Conservation (phyloP, 2,888 invertebrate species). For the Mechanitis mazaeus region DNA sequence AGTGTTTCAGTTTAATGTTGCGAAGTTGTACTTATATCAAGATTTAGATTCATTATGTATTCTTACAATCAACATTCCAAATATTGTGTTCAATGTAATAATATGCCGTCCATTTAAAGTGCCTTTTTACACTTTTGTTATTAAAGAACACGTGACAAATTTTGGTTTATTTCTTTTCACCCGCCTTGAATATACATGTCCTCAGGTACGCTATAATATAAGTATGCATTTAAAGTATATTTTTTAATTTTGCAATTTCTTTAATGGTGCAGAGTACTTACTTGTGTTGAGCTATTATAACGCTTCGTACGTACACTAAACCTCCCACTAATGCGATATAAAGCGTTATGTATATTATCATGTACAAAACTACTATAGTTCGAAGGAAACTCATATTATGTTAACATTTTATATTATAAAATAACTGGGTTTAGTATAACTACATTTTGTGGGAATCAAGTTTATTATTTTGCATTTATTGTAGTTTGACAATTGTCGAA, state of each 20-base stretch:
- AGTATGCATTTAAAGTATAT: constrained; percentile 2
- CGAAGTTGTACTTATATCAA: background rate
- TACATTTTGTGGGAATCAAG: background rate
- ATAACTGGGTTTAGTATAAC: no score
- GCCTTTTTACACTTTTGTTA: constrained; percentile 33
- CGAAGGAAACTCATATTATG: constrained; percentile 53
- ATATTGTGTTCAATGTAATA: constrained; percentile 8
- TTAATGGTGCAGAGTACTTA: constrained; percentile 35
- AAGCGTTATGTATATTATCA: constrained; percentile 48
- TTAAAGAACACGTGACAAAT: constrained; percentile 24
- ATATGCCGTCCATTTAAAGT: constrained; percentile 38
- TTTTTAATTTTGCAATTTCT: background rate
- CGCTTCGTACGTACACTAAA: constrained; percentile 54
- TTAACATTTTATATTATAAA: background rate
- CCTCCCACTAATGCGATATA: constrained; percentile 57
- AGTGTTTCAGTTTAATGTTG: no score
- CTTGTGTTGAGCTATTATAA: constrained; percentile 40
- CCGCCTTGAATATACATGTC: constrained; percentile 25
- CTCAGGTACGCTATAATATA: constrained; percentile 37
- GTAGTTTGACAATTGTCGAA: no score
- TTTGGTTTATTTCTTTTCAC: constrained; percentile 34
- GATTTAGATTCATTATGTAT: no score
- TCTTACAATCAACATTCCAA: constrained; percentile 22
- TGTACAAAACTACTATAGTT: constrained; percentile 49
- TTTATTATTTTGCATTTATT: no score